Evolutionary conservation across 2,888 invertebrate genomes (phyloP).

Genomic region (Orthonychiurus folsomi): DNA sequence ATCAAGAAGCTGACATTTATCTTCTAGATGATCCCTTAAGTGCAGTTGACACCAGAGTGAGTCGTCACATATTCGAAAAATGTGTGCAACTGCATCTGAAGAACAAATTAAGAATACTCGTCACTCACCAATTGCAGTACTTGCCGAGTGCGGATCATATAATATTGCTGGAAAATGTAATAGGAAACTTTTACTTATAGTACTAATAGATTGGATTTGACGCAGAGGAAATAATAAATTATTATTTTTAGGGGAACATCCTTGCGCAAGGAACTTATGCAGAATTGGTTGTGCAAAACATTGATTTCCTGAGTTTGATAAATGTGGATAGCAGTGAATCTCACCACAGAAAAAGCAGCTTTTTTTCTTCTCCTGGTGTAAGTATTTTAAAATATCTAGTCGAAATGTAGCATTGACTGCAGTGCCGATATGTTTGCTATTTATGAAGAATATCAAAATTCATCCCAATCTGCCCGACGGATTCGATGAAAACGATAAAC

Average conservation of each 20-base stretch:
- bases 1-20: conserved; percentile 47
- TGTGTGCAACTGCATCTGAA: conserved; percentile 44
- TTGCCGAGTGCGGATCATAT: conserved; percentile 59
- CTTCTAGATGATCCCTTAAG: conserved; percentile 49
- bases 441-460: too few species aligned
- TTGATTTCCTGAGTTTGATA: conserved; percentile 42
- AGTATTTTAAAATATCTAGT: too few species aligned
- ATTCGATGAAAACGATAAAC: conserved; percentile 29
- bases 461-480: too few species aligned
- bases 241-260: conserved; percentile 49
- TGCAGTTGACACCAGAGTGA: conserved; percentile 48
- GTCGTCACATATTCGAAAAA: conserved; percentile 47
- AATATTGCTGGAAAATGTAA: conserved; percentile 33
- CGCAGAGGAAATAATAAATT: too few species aligned
- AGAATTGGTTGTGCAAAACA: conserved; percentile 47
- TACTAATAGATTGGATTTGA: too few species aligned
- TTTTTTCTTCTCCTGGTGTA: too few species aligned
- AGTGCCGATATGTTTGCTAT: too few species aligned
- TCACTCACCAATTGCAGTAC: conserved; percentile 76
- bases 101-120: conserved; percentile 46
- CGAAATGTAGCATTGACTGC: too few species aligned
- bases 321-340: too few species aligned
- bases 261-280: conserved; percentile 54
- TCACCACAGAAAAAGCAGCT: neutral
- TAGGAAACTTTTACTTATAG: too few species aligned